Percentiles rank a stretch among this genome's conserved stretches.
These are phyloP conservation scores for Triplophysa bombifrons DNA, from an alignment of 2,797 vertebrate genomes.

Conservation along the genomic window DNA sequence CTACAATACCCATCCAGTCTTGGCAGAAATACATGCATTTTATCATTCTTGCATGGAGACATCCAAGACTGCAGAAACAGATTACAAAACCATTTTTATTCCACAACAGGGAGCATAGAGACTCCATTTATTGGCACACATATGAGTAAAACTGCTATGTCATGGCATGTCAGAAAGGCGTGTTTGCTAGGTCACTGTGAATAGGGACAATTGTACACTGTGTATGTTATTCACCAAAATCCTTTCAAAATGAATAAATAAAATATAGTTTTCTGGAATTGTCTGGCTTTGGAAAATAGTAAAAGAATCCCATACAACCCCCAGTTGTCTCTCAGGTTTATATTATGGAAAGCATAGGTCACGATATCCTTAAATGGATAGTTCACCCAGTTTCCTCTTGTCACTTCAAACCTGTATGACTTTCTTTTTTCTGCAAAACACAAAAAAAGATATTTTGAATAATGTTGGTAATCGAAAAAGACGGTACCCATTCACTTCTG, in stretches of 20 bases:
- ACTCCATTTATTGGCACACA: not conserved
- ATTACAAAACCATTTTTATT: not conserved
- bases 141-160: conserved; percentile 4
- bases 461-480: no score
- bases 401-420: no score
- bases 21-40: not conserved
- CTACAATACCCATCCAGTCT: not conserved
- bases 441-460: no score
- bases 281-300: no score
- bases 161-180: not conserved
- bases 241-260: not conserved
- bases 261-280: no score
- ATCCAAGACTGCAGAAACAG: not conserved
- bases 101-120: not conserved
- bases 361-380: no score
- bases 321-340: not conserved
- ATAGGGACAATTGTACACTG: not conserved
- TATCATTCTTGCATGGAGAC: not conserved
- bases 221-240: not conserved
- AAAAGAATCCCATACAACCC: not conserved
- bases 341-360: not conserved
- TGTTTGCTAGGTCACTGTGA: not conserved
- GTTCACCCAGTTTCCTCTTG: no score
- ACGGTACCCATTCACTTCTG: no score
- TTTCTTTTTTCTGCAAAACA: no score